phyloP scores from a whole-genome alignment of 2,113 vertebrate species.

The Rhinolophus ferrumequinum region DNA sequence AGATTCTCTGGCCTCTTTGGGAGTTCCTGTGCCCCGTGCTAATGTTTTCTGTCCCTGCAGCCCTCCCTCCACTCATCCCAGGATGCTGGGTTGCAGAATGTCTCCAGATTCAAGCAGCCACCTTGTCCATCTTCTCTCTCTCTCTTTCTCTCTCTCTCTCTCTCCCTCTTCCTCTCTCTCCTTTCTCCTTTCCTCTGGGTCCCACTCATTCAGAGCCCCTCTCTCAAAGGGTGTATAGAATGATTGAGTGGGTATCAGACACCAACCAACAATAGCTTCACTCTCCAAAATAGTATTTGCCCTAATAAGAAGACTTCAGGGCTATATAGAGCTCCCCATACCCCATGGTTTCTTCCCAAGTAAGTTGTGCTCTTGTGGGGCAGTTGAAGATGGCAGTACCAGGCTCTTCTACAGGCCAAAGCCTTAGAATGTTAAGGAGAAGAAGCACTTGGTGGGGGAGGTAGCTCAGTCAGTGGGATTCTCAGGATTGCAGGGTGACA shows the following conservation, averaged over 20 bases:
- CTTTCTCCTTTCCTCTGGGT: neutral
- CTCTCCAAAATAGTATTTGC: neutral
- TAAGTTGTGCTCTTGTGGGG: rapidly evolving
- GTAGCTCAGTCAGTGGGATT: rapidly evolving
- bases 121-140: neutral
- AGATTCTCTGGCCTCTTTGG: neutral
- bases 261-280: too few relatives aligned
- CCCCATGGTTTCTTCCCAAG: neutral
- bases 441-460: neutral
- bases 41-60: neutral
- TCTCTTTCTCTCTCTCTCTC: too few relatives aligned
- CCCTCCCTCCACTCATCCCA: neutral
- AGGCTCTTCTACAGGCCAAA: rapidly evolving
- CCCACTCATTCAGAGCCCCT: neutral
- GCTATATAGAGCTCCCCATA: rapidly evolving
- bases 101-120: neutral
- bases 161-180: too few relatives aligned
- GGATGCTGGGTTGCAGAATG: neutral
- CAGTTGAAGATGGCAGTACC: rapidly evolving
- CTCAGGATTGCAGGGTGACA: rapidly evolving
- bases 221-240: neutral
- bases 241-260: too few relatives aligned
- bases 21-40: rapidly evolving
- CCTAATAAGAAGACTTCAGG: neutral
- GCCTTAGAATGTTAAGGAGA: neutral